Base-by-base conservation (phyloP, 2,797 vertebrate genomes). In the Sebastes hubbsi region DNA sequence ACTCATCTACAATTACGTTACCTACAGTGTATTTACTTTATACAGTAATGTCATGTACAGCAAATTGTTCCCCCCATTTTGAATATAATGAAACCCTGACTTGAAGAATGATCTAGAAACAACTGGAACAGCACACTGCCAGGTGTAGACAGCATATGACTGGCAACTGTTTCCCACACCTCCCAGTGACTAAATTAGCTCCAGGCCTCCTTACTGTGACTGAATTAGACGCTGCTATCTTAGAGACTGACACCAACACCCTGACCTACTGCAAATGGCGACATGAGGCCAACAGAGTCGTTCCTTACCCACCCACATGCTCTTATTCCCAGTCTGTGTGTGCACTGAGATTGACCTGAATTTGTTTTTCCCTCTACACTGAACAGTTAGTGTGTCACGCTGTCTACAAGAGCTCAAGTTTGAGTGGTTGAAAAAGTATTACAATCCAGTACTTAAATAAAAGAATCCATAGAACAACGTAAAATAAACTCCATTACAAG, bases 121-220 rank as follows among this genome's bases (percentile, higher is more conserved):
- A 85, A 80, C 83, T 84, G 82, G 74, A 87, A 71, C 70, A 72
- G 68, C 42, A 46, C 72, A 42, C 80, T 88, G 90, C 89, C 90
- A 93, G 91, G 89, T 94, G 89, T 85, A 90, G 92, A 93, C 90
- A 93, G 83, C 89, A 92, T 86, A 89, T 89, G 93, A 92, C 94
- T 92, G 92, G 87, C 94, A 95, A 95, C 94, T 95, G 94, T 95
- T 96, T 93, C 94, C 86, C 91, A 92, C 93, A 95, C 93, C 84
- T 89, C 84, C 85, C 78, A 75, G 78, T 25, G 76, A 75, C 86
- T 59, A 84, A 94, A 93, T 92, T 92, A 94, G 91, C 90, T 60
- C 32, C 24, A 87, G 91, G 86, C 93, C 89, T 86, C 86, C 88
- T 90, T 84, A 80, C 90, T 86, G 77, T 22, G 89, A 90, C 94